Base-by-base conservation (phyloP, 2,888 invertebrate species). In the Apocheima hispidaria region DNA sequence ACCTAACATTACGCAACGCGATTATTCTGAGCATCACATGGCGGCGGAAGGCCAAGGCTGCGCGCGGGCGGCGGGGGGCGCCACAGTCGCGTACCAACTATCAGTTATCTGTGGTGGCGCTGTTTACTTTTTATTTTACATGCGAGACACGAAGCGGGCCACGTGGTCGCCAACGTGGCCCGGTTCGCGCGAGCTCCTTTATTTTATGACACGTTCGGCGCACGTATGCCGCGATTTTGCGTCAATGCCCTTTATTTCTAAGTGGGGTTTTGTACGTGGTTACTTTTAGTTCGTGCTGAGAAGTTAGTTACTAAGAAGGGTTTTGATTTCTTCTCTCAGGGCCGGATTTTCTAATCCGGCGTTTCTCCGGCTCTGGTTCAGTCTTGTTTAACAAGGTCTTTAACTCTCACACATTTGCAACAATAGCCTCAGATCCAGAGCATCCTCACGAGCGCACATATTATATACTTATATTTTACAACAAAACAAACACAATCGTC, bases 41-140 rank as follows among this genome's bases (percentile, higher is more conserved):
- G 49, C 71, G 36, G 36, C 66, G 73, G 72, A 82, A 82, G 84
- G 84, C 82, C 84, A 84, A 84, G 84, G 84, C 83, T 83, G 79
- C 69, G 70, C 60, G 73, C 67, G 68, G 66, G 63, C 72, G 49
- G 66, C 46, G 35, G 52, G 71, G 66, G 57, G 65, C 57, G 63
- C 60, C 55, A 54, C 63, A 54, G 65, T 55, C 62, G 61, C 53
- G 56, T 4, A 12, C 26, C 20, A 12, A 20, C 48, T 23, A 18
- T 44, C 4, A 10, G 14, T 44, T 28, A 26, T 26, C 44, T 44
- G 44, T 26, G 44, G 46, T 5, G 16, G 44, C 43, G 26, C 55
- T 65, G 68, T 65, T 68, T 65, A 63, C 58, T 61, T 61, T 50
- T 61, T 48, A 51, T 48, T 51, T 53, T 4, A 35, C 35, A 54